These are phyloP conservation scores for Ochotona princeps DNA, from an alignment of 2,113 vertebrate genomes.

Conservation along the genomic window DNA sequence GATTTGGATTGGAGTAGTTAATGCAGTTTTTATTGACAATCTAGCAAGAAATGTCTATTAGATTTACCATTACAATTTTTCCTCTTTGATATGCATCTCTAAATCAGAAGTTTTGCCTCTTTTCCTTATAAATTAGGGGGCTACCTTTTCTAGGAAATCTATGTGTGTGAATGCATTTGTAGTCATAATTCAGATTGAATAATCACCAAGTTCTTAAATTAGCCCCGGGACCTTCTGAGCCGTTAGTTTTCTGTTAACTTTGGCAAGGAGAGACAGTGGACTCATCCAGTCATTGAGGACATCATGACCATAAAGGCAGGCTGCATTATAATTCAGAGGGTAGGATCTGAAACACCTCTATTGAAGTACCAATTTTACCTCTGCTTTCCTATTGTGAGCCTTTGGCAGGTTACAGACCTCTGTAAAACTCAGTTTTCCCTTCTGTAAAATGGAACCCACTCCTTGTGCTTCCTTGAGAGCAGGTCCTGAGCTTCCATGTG, in stretches of 20 bases:
- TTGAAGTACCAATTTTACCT: background rate
- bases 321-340: background rate
- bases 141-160: constrained; percentile 9
- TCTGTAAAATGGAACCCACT: background rate
- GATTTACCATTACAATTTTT: background rate
- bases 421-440: background rate
- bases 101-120: background rate
- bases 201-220: background rate
- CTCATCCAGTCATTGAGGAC: background rate
- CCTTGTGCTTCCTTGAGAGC: background rate
- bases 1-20: constrained; percentile 4
- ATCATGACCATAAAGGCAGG: background rate
- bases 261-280: background rate
- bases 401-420: background rate
- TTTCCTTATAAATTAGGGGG: background rate
- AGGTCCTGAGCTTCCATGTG: background rate
- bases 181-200: background rate
- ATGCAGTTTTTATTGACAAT: constrained; percentile 5
- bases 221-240: background rate
- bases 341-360: background rate
- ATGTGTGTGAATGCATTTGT: background rate
- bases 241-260: background rate
- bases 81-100: background rate
- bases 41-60: constrained; percentile 30
- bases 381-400: background rate